Evolutionary conservation across 2,113 vertebrate genomes (phyloP).

Genomic region (Rissa tridactyla): DNA sequence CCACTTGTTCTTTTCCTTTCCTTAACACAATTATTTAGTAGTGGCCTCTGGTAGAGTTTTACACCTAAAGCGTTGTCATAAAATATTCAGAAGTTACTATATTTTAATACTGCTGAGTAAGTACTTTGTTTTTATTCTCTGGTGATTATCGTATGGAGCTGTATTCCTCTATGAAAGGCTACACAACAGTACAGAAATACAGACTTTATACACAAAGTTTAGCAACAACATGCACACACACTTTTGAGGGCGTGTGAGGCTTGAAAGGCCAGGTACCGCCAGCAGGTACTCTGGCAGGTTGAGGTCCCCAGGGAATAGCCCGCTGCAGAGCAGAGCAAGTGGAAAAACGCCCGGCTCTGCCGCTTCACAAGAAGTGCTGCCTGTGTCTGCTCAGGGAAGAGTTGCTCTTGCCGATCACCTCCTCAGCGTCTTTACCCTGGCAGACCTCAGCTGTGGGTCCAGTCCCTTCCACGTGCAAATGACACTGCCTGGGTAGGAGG

Average conservation of each 20-base stretch:
- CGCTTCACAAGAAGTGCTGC: background rate
- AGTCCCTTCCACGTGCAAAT: background rate
- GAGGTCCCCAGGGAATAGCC: background rate
- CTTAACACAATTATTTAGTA: conserved; percentile 30
- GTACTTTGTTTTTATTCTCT: conserved; percentile 57
- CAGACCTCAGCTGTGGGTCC: background rate
- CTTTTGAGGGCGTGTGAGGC: background rate
- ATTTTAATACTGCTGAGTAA: conserved; percentile 72
- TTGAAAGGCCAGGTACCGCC: background rate
- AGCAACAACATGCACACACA: background rate
- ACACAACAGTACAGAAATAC: background rate
- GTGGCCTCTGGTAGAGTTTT: conserved; percentile 62
- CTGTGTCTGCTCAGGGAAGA: background rate
- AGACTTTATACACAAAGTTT: background rate
- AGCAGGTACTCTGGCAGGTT: background rate
- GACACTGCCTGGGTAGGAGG: background rate
- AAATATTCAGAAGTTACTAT: conserved; percentile 76
- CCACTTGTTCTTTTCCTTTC: conserved; percentile 39
- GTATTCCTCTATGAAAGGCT: conserved; percentile 43
- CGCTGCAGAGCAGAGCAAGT: background rate
- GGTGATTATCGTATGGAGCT: conserved; percentile 16
- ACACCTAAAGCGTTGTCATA: conserved; percentile 70
- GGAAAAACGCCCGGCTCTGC: background rate
- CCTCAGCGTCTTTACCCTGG: background rate
- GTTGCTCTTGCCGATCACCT: background rate